These are phyloP conservation scores for Alethe castanea DNA, from an alignment of 2,113 vertebrate species.

Conservation along the genomic window DNA sequence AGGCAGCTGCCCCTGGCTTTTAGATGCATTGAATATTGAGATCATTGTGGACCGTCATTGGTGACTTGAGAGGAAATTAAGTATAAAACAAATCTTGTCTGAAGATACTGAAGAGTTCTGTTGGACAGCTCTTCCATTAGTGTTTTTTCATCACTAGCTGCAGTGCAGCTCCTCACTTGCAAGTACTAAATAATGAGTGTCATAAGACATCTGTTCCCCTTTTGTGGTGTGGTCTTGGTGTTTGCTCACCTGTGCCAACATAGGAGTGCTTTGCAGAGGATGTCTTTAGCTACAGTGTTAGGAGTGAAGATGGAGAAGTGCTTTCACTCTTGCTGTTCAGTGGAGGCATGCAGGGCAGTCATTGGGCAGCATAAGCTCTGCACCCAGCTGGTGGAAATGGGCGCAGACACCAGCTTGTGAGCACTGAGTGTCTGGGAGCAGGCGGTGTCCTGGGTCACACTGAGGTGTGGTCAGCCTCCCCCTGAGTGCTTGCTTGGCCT, in stretches of 20 bases:
- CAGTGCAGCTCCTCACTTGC: background rate
- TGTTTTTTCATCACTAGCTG: background rate
- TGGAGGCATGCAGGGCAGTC: background rate
- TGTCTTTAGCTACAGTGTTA: background rate
- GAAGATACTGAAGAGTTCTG: background rate
- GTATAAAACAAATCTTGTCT: background rate
- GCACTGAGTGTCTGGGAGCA: accelerated
- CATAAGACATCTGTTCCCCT: background rate
- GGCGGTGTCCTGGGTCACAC: background rate
- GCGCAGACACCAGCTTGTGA: background rate
- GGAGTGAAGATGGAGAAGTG: background rate
- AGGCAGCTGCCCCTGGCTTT: background rate
- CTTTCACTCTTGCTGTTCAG: background rate
- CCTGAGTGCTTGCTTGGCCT: background rate
- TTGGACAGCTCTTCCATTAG: background rate
- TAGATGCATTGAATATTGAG: background rate
- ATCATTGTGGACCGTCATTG: background rate
- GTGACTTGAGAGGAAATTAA: background rate
- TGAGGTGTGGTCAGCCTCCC: background rate
- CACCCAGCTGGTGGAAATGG: background rate
- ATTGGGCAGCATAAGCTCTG: background rate
- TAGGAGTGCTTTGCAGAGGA: background rate
- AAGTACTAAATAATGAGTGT: background rate
- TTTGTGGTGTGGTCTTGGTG: background rate
- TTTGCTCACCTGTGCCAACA: constrained; percentile 45